These are phyloP conservation scores for Drosophila murphyi DNA, from an alignment of 1,140 invertebrate genomes.

Conservation along the genomic window DNA sequence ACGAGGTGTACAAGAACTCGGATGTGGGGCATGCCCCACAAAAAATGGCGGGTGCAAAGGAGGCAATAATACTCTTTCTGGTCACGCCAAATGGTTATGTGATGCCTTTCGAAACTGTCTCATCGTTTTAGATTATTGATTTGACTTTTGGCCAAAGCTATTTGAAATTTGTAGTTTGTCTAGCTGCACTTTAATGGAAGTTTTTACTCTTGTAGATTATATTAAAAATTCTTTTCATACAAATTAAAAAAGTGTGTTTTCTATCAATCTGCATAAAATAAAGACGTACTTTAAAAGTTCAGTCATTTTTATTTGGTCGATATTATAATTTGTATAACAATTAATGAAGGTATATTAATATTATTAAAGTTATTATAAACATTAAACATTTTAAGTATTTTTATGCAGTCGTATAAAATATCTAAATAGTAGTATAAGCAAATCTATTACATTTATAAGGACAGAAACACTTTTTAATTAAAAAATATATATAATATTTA, in stretches of 20 bases:
- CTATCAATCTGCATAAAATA: too few relatives aligned
- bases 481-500: neutral
- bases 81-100: conserved; percentile 64
- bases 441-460: neutral
- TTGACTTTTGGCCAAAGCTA: neutral
- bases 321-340: too few relatives aligned
- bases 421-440: too few relatives aligned
- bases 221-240: neutral
- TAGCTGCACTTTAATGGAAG: neutral
- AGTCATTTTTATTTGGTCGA: too few relatives aligned
- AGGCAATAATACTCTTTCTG: conserved; percentile 56
- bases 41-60: neutral
- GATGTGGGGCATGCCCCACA: conserved; percentile 14
- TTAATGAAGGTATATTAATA: too few relatives aligned
- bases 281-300: too few relatives aligned
- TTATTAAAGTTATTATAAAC: too few relatives aligned
- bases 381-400: neutral
- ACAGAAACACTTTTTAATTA: neutral
- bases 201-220: too few relatives aligned
- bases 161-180: conserved; percentile 12
- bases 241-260: neutral
- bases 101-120: conserved; percentile 59
- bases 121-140: neutral
- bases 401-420: too few relatives aligned
- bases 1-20: conserved; percentile 66